phyloP scores from a whole-genome alignment of 2,888 invertebrate genomes.

The Coremacera marginata region DNA sequence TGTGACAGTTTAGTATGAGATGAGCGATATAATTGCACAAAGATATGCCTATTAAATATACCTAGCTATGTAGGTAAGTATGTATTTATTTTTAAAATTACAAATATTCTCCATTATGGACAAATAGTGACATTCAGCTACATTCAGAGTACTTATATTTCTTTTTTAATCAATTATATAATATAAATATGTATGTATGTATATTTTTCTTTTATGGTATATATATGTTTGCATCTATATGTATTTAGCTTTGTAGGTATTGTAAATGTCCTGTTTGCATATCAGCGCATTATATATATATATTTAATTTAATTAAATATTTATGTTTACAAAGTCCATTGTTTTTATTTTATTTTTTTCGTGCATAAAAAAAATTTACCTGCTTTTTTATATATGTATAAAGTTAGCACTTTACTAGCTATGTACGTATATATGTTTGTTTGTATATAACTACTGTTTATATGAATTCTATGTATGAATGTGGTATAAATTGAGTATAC shows the following conservation, averaged over 20 bases:
- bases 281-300: not conserved
- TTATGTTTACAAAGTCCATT: constrained; percentile 16
- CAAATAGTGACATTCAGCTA: not conserved
- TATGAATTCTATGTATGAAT: constrained; percentile 17
- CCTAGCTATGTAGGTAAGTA: no score
- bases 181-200: no score
- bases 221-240: no score
- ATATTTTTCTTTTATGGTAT: no score
- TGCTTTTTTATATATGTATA: not conserved
- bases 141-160: not conserved
- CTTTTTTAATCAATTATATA: no score
- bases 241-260: not conserved
- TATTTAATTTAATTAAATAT: constrained; percentile 23
- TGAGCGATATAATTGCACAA: not conserved
- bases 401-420: not conserved
- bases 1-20: not conserved
- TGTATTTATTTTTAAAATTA: no score
- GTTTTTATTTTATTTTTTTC: not conserved
- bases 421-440: not conserved
- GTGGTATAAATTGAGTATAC: not conserved
- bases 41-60: no score
- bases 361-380: constrained; percentile 5
- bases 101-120: no score
- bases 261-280: not conserved
- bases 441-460: not conserved